Conservation (phyloP, 2,888 invertebrate genomes). For the Agrochola macilenta region DNA sequence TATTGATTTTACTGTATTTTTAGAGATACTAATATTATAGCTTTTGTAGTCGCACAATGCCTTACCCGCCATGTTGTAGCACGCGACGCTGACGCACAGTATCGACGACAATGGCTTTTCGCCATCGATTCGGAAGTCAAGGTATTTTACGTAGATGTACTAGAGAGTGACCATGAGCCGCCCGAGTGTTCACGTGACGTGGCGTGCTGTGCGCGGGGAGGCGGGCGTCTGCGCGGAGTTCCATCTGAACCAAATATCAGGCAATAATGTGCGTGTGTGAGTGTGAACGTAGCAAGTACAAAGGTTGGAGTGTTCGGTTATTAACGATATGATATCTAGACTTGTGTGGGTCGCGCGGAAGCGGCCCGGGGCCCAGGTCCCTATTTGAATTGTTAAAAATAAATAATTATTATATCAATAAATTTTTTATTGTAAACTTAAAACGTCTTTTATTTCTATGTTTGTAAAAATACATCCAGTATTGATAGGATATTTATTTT, state of each 20-base stretch:
- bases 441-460: constrained; percentile 49
- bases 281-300: constrained; percentile 79
- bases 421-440: constrained; percentile 87
- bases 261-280: constrained; percentile 74
- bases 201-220: constrained; percentile 22
- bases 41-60: constrained; percentile 72
- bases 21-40: constrained; percentile 68
- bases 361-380: constrained; percentile 69
- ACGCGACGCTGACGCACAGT: constrained; percentile 25
- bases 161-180: constrained; percentile 12
- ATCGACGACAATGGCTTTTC: constrained; percentile 39
- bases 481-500: constrained; percentile 4
- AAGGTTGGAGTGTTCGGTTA: constrained; percentile 71
- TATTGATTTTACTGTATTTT: constrained; percentile 71
- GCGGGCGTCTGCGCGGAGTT: constrained; percentile 68
- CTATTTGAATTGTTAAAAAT: constrained; percentile 86
- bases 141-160: constrained; percentile 59
- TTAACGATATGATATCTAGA: constrained; percentile 63
- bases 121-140: constrained; percentile 54
- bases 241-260: constrained; percentile 72
- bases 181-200: neutral
- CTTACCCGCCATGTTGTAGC: constrained; percentile 48
- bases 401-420: constrained; percentile 89
- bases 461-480: constrained; percentile 27
- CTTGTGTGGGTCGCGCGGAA: constrained; percentile 69